Evolutionary conservation across 2,888 invertebrate species (phyloP), one percentile per base, ranked within the genome.

Genomic region (Hydrotaea diabolus): DNA sequence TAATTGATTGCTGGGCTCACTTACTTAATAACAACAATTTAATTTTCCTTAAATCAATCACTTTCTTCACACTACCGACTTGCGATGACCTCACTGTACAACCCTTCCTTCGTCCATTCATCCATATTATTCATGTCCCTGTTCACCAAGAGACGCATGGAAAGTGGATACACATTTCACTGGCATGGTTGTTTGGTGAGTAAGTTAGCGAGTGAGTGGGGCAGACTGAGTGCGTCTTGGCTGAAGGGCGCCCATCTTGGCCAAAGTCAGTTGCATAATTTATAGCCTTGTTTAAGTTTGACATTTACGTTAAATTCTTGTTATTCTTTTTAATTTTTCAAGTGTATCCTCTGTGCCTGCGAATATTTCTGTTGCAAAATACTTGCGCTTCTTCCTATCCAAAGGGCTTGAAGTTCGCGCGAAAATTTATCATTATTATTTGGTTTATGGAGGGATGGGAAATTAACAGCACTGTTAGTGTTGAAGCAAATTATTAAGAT

Each of bases 281-380:
- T 85, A 85, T 80, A 79, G 82, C 66, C 77, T 82, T 82, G 82
- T 80, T 79, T 55, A 76, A 75, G 53, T 85, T 79, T 85, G 82
- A 85, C 85, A 82, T 82, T 85, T 80, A 77, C 82, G 72, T 49
- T 73, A 72, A 76, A 81, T 81, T 77, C 55, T 76, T 79, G 64
- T 49, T 13, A 36, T 78, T 74, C 39, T 49, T 36, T 64, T 55
- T 72, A 19, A 31, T 36, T 23, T 19, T 43, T 53, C 15, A 59
- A 43, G 17, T 19, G 36, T 66, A 57, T 31, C 43, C 43, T 46
- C 21, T 62, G 23, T 21, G 19, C 62, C 73, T 23, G 11, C 11
- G 71, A 39, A 13, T 21, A 66, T 53, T 69, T 53, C 21, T 66
- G 39, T 21, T 66, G 36, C 43, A 77, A 69, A 69, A 77, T 69